Evolutionary conservation across 1,140 invertebrate genomes (phyloP).

Genomic region (Zaprionus tsacasi): DNA sequence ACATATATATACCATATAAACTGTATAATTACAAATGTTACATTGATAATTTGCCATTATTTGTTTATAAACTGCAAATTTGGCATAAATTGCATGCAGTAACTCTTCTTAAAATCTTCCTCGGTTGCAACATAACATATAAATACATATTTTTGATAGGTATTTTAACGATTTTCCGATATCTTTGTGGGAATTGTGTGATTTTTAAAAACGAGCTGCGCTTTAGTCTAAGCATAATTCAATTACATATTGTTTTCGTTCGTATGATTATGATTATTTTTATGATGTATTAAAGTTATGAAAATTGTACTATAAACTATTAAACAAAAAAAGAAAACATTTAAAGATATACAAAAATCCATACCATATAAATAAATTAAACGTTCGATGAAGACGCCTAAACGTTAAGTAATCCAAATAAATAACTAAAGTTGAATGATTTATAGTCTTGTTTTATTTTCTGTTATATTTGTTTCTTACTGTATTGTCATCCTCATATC

Average conservation of each 20-base stretch:
- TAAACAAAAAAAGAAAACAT: constrained; percentile 20
- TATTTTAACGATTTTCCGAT: constrained; percentile 68
- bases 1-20: constrained; percentile 19
- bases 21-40: constrained; percentile 28
- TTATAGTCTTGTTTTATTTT: constrained; percentile 32
- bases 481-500: constrained; percentile 29
- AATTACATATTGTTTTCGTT: constrained; percentile 77
- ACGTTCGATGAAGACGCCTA: constrained; percentile 70
- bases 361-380: constrained; percentile 46
- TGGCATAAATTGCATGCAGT: constrained; percentile 64
- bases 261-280: constrained; percentile 77
- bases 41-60: constrained; percentile 44
- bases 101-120: constrained; percentile 38
- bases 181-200: constrained; percentile 62
- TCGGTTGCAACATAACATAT: constrained; percentile 37
- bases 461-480: constrained; percentile 21
- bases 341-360: constrained; percentile 24
- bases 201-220: constrained; percentile 69
- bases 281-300: constrained; percentile 80
- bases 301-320: constrained; percentile 70
- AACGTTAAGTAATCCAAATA: constrained; percentile 76
- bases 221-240: constrained; percentile 54
- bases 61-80: constrained; percentile 36
- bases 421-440: constrained; percentile 62
- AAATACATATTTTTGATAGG: constrained; percentile 65